Base-by-base conservation (phyloP, 2,113 vertebrate genomes). In the Nansenia antarctica region DNA sequence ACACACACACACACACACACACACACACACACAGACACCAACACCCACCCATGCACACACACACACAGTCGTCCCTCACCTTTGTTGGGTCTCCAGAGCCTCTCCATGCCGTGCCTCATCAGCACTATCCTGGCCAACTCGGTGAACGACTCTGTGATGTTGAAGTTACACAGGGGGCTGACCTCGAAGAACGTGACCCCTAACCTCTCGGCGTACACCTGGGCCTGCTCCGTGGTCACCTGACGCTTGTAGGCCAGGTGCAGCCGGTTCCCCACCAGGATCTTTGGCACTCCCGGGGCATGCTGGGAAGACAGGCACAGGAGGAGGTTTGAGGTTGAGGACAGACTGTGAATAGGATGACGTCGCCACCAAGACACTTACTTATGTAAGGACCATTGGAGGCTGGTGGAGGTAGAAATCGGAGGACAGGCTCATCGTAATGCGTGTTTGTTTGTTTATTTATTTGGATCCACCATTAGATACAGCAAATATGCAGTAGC, bases 231-330 rank as follows among this genome's bases (percentile, higher is more conserved):
- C 0, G 94, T 95, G 49, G 94, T 94, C 34, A 96, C 95, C 82
- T 96, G 94, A 1, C 94, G 90, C 84, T 95, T 96, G 89, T 95
- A 96, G 45, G 95, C 95, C 86, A 96, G 89, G 70, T 96, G 95
- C 42, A 96, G 93, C n/a, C 94, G 93, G 80, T 96, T 96, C 11
- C 95, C 95, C 71, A 95, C 95, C 73, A 96, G 91, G 86, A 96
- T 95, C 78, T 94, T 95, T 11, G 95, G 95, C 30, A 96, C 93
- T 27, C 95, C 94, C 0, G 95, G 94, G 54, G 95, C 95, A 71
- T 96, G 95, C 95, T 96, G 80, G 59, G 67, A 67, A 65, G 49
- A 31, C 55, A 63, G 8, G 34, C 5, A 52, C 34, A 65, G 22
- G n/a, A 62, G 42, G n/a, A 11, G 15, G 22, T n/a, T n/a, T n/a